Base-by-base conservation (phyloP, 1,140 invertebrate genomes). In the Homarus americanus region DNA sequence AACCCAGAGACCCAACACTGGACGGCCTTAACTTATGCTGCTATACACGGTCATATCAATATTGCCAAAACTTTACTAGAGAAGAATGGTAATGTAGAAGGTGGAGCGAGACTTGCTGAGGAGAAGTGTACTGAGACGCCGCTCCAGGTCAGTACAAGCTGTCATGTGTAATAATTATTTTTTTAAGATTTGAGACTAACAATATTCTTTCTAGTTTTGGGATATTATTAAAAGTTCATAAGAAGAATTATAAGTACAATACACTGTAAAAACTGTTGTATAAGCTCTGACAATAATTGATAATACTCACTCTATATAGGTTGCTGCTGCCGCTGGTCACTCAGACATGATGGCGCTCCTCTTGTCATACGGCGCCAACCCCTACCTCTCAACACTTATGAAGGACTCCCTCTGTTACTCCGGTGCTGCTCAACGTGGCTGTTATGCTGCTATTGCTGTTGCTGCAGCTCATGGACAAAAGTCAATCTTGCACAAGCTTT, bases 81-180 rank as follows among this genome's bases (percentile, higher is more conserved):
- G 92, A 95, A 96, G 32, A 97, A 97, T 0, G 97, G 97, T n/a
- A 95, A 96, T 82, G 97, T 98, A 0, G 97, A 98, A 94, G 97
- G 97, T 10, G 97, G 97, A 0, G 97, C 97, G 0, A 95, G 96
- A 15, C 93, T 96, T 1, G 96, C 96, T 86, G 97, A 98, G 93
- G 97, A 98, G 91, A 97, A 97, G 90, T 97, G 96, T 92, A 98
- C 97, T 0, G 95, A 98, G 53, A 98, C 97, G 4, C 97, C 97
- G 0, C 93, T 98, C 2, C 97, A 98, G 95, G 96, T 96, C 83
- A 92, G 78, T 34, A 32, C n/a, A 1, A 1, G 63, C 15, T 63
- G 24, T 4, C 0, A 63, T 15, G 15, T 20, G 58, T 63, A 24
- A 63, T 2, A 63, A n/a, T n/a, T n/a, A n/a, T n/a, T n/a, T n/a